Conservation (phyloP, 2,113 vertebrate genomes). For the Psammodynastes pulverulentus region DNA sequence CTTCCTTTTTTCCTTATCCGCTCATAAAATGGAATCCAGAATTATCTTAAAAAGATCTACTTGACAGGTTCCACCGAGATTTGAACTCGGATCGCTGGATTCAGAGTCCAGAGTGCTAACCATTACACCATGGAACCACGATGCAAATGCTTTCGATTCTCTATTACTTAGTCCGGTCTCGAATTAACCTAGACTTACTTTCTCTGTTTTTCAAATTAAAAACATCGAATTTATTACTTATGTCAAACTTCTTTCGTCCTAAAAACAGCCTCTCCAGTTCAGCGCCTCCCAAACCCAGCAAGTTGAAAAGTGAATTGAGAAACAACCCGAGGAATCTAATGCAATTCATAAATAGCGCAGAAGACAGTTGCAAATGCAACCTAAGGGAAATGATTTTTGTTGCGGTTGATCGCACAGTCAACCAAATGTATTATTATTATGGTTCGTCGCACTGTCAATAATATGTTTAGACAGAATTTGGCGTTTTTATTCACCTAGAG, state of each 20-base stretch:
- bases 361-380: not conserved
- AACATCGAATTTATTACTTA: not conserved
- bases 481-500: not conserved
- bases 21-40: not conserved
- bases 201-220: not conserved
- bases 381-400: not conserved
- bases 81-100: constrained; percentile 79
- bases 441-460: not conserved
- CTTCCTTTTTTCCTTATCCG: not conserved
- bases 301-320: not conserved
- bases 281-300: not conserved
- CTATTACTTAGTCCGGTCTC: not conserved
- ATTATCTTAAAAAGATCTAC: not conserved
- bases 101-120: constrained; percentile 84
- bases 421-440: not conserved
- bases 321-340: not conserved
- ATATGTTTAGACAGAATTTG: not conserved
- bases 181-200: rapidly evolving
- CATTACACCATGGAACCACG: constrained; percentile 81
- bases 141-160: rapidly evolving
- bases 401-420: not conserved
- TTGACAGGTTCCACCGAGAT: constrained; percentile 62
- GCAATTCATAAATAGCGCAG: not conserved
- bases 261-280: not conserved
- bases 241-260: not conserved